Evolutionary conservation across 2,113 vertebrate genomes (phyloP).

Genomic region (Psilopsiagon aymara): DNA sequence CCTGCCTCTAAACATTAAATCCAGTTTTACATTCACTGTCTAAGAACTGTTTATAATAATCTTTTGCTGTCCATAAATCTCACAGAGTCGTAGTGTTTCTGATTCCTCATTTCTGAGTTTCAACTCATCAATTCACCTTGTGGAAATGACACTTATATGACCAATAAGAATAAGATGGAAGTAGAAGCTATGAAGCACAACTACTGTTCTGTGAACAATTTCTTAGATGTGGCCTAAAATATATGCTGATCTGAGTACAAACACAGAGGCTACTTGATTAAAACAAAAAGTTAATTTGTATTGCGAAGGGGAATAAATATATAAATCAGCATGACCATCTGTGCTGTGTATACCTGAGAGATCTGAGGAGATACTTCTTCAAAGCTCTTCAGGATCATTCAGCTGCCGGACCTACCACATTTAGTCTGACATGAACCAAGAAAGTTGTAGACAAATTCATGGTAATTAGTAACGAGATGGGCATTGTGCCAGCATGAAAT

Average conservation of each 20-base stretch:
- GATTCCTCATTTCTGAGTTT: not conserved
- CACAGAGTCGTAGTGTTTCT: not conserved
- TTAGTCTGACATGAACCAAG: not conserved
- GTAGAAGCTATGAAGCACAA: not conserved
- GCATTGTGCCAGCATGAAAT: not conserved
- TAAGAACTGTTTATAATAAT: not conserved
- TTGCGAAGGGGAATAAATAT: constrained; percentile 18
- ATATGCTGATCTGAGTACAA: not conserved
- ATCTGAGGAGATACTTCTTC: not conserved
- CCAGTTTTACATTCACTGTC: not conserved
- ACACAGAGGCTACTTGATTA: not conserved
- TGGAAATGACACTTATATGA: not conserved
- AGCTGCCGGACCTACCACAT: not conserved
- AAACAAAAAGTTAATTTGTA: constrained; percentile 4
- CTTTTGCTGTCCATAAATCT: not conserved
- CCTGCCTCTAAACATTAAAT: not conserved
- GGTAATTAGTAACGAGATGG: not conserved
- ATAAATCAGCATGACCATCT: constrained; percentile 5
- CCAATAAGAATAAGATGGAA: not conserved
- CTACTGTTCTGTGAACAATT: constrained; percentile 6
- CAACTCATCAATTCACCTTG: not conserved
- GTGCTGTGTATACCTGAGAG: not conserved
- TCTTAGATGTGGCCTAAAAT: constrained; percentile 18
- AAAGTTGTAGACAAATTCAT: not conserved
- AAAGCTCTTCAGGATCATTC: not conserved